Base-by-base conservation (phyloP, 2,888 invertebrate species). In the Lypha dubia region DNA sequence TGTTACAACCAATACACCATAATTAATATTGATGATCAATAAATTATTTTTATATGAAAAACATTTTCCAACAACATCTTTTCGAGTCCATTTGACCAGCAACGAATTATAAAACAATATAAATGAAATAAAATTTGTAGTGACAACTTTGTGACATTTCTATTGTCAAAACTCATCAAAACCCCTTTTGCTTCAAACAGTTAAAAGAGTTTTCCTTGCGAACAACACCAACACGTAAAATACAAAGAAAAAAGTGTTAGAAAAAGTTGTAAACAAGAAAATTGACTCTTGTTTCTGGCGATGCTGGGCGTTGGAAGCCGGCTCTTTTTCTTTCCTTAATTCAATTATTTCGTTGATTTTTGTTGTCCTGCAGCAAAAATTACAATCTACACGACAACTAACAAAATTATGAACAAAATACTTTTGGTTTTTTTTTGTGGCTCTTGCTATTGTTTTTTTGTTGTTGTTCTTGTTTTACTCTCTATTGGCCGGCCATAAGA, bases 321-420 rank as follows among this genome's bases (percentile, higher is more conserved):
- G 13, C 13, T n/a, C 58, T 60, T 67, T 65, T 71, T 63, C 46
- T 70, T 44, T 53, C 24, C 44, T 88, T 90, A 79, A 89, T 90
- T 89, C 90, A 89, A 89, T 89, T 89, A 89, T 90, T 89, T 90
- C 89, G 89, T 87, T 67, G 73, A 77, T 62, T 77, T 77, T 53
- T 20, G 89, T 89, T 90, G 90, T 90, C 90, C 89, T 89, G 90
- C 90, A 88, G 89, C 88, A 88, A 89, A 88, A 89, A 89, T 89
- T 90, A 89, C 90, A 88, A 88, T 88, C 88, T 88, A 88, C 89
- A 88, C 88, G 90, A 89, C 90, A 89, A 89, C 89, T 90, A 90
- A 89, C 88, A 88, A 84, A 90, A 90, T 90, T 90, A 90, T 90
- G 89, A 90, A 89, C 89, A 90, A 65, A 89, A 88, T 84, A 87